Base-by-base conservation (phyloP, 2,888 invertebrate species). In the Pristionchus entomophagus region DNA sequence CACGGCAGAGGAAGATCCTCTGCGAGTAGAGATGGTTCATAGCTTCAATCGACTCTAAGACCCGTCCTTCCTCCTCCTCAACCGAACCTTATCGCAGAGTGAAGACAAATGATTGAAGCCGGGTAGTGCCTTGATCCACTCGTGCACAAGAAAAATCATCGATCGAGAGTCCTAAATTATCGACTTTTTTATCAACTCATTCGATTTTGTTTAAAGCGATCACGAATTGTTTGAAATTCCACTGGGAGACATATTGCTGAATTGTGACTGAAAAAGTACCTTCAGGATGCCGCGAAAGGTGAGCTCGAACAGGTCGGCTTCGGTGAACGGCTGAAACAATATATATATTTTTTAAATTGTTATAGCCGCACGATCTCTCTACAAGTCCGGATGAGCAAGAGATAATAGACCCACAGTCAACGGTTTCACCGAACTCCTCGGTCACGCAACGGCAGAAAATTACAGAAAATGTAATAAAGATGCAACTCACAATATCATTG, bases 41-140 rank as follows among this genome's bases (percentile, higher is more conserved):
- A 45, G 56, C 5, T n/a, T 35, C 19, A 32, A 29, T 35, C 69
- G n/a, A n/a, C n/a, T n/a, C n/a, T n/a, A n/a, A n/a, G n/a, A n/a
- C n/a, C n/a, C n/a, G n/a, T n/a, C n/a, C n/a, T n/a, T n/a, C n/a
- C n/a, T n/a, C n/a, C n/a, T n/a, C n/a, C n/a, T n/a, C n/a, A n/a
- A n/a, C n/a, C n/a, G n/a, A n/a, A 88, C 83, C 65, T 88, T 87
- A 73, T 90, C 90, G 29, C 86, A 26, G 29, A 83, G 82, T 0
- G 88, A 87, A 26, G 87, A 87, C 45, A 91, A 56, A 22, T 87
- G n/a, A 0, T 88, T 86, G 73, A 88, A 90, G 38, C 90, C 89
- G 4, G 87, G 85, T 88, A 89, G 89, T 10, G 89, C 89, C 0
- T 89, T 86, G 38, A 91, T 87, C 91, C 91, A 91, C 62, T 91